Evolutionary conservation across 2,888 invertebrate species (phyloP), one percentile per base, ranked within the genome.

Genomic region (Busseola fusca): DNA sequence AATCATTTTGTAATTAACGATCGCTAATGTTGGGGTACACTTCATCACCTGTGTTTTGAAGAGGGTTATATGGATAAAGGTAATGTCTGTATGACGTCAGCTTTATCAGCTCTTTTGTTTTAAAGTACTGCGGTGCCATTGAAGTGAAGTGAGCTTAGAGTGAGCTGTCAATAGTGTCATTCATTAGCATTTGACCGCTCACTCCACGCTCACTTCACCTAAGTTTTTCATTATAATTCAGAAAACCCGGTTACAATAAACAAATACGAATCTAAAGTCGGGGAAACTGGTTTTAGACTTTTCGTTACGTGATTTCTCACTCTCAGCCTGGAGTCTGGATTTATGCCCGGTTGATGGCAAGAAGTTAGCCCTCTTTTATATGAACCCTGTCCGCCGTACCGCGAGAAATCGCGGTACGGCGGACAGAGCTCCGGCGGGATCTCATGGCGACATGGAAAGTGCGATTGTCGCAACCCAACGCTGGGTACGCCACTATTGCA

Each of bases 1-100:
- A 76, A 76, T 80, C 60, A 76, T 64, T 60, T 63, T 14, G 60
- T 65, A 62, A 76, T 79, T 76, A 81, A 81, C 67, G 65, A 69
- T 68, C 71, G 64, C 58, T 78, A 63, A 78, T 69, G 72, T 68
- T 42, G 37, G 45, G 59, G 57, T 64, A 57, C 52, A 66, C 63
- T 73, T 81, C 68, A 58, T 79, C 70, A 68, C 50, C 58, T 63
- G 27, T 34, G 48, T 63, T 78, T 64, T 75, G 50, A 79, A 68
- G 56, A 69, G 75, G 65, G 54, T 79, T 52, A 66, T 69, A 59
- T 40, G 74, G n/a, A 59, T 30, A 48, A 21, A 69, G 52, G 64
- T 57, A 65, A 71, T 76, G 30, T 62, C 57, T 65, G 45, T 58
- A 30, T 64, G 14, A n/a, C 27, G 40, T 75, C 25, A 69, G 69